These are phyloP conservation scores for Tupiocoris notatus DNA, from an alignment of 2,888 invertebrate genomes.

Conservation along the genomic window DNA sequence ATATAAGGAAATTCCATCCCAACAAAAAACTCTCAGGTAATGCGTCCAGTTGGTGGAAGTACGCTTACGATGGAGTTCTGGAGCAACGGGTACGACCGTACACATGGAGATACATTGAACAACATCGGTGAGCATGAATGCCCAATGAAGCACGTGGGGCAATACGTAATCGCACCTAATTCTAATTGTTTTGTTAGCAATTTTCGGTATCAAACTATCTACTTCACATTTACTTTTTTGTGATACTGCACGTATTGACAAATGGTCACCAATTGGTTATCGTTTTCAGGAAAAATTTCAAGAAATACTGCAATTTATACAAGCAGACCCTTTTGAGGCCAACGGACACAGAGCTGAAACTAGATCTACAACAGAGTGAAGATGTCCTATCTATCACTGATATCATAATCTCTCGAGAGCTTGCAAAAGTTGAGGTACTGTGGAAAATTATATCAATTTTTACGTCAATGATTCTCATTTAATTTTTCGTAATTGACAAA, in stretches of 20 bases:
- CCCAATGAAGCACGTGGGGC: too few species aligned
- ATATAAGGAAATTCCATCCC: constrained; percentile 66
- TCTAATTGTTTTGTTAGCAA: background rate
- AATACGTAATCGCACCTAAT: background rate
- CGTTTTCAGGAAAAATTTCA: constrained; percentile 61
- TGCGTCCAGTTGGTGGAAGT: constrained; percentile 71
- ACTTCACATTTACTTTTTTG: too few species aligned
- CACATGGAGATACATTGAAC: constrained; percentile 69
- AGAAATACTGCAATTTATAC: constrained; percentile 67
- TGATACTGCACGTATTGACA: too few species aligned
- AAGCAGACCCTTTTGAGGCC: constrained; percentile 69
- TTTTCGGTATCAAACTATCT: background rate
- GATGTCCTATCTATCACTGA: constrained; percentile 71
- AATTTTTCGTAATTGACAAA: too few species aligned
- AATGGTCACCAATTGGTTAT: background rate
- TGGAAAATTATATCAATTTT: too few species aligned
- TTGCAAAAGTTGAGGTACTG: constrained; percentile 77
- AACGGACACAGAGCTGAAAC: constrained; percentile 69
- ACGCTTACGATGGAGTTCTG: constrained; percentile 68
- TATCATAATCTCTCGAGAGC: constrained; percentile 74
- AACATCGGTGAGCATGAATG: constrained; percentile 61
- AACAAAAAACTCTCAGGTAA: constrained; percentile 61
- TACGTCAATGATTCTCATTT: too few species aligned
- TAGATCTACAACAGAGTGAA: constrained; percentile 73
- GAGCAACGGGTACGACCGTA: constrained; percentile 71